A percentile compares a stretch with the other conserved stretches of the same genome.
Evolutionary conservation across 2,888 invertebrate species (phyloP).

Genomic region (Melanotus villosus): DNA sequence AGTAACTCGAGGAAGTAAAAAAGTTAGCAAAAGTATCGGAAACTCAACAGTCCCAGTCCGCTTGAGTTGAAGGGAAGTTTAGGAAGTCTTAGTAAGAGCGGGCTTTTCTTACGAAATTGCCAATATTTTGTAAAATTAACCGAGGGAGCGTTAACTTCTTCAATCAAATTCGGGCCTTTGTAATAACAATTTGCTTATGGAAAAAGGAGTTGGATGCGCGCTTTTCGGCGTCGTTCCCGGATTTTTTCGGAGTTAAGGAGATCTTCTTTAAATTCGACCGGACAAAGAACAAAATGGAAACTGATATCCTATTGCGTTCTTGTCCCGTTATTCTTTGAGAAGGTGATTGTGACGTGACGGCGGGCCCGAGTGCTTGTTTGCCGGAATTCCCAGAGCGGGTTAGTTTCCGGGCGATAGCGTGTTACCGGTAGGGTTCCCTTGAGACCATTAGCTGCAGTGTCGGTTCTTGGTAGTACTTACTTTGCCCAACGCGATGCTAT

Average conservation of each 20-base stretch:
- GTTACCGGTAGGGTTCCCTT: conserved; percentile 55
- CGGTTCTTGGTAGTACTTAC: conserved; percentile 47
- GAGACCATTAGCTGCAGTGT: conserved; percentile 58
- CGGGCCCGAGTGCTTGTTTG: conserved; percentile 55
- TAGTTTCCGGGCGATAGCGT: conserved; percentile 55
- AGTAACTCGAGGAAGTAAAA: conserved; percentile 22
- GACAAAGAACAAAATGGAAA: conserved; percentile 39
- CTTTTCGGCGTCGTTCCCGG: neutral
- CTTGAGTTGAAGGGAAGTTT: conserved; percentile 22
- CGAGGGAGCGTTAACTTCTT: conserved; percentile 1
- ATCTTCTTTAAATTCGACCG: conserved; percentile 10
- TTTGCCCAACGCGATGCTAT: conserved; percentile 36
- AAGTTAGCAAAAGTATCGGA: conserved; percentile 19
- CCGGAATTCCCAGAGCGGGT: conserved; percentile 55
- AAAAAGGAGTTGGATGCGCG: neutral
- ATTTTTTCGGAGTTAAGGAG: neutral
- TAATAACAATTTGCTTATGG: conserved; percentile 16
- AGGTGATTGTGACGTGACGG: conserved; percentile 52
- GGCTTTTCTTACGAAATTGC: conserved; percentile 13
- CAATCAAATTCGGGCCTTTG: conserved; percentile 17
- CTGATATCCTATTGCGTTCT: conserved; percentile 46
- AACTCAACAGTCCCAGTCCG: conserved; percentile 30
- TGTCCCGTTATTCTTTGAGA: conserved; percentile 48
- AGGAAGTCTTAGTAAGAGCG: conserved; percentile 7
- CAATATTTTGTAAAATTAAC: conserved; percentile 27